Percentiles rank a stretch among this genome's conserved stretches.
Conservation (phyloP, 2,797 vertebrate genomes). For the Manis crassicaudata region DNA sequence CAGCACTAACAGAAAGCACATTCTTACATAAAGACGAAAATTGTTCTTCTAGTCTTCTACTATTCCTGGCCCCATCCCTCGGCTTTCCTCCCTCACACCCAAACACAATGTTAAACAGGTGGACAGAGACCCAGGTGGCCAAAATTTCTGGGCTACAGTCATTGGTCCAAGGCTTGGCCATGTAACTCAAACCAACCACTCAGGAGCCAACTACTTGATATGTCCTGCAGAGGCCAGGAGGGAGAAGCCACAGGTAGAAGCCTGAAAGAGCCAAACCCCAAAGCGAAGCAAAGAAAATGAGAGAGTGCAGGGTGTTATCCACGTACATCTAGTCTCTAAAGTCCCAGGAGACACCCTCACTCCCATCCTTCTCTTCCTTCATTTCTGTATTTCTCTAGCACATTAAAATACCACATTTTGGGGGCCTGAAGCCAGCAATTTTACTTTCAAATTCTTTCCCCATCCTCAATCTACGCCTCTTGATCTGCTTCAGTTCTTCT, state of each 20-base stretch:
- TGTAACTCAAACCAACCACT: background rate
- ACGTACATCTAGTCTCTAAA: background rate
- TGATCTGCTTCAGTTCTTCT: background rate
- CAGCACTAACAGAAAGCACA: background rate
- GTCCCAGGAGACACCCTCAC: background rate
- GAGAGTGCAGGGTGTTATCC: rapidly evolving
- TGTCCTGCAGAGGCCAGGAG: background rate
- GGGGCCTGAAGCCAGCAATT: background rate
- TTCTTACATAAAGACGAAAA: background rate
- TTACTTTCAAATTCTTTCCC: background rate
- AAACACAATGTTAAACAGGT: background rate
- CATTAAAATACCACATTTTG: background rate
- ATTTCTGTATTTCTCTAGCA: background rate
- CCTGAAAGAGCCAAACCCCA: background rate
- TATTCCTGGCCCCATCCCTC: background rate
- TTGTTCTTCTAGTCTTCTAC: background rate
- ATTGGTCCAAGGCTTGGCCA: background rate
- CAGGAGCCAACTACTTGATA: background rate
- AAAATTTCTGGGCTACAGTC: background rate
- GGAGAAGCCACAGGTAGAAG: background rate
- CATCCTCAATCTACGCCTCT: background rate
- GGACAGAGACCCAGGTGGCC: background rate
- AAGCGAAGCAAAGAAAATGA: background rate
- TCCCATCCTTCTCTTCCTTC: background rate
- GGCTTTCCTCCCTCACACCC: background rate